Conservation (phyloP, 2,888 invertebrate genomes). For the Zeuzera pyrina region DNA sequence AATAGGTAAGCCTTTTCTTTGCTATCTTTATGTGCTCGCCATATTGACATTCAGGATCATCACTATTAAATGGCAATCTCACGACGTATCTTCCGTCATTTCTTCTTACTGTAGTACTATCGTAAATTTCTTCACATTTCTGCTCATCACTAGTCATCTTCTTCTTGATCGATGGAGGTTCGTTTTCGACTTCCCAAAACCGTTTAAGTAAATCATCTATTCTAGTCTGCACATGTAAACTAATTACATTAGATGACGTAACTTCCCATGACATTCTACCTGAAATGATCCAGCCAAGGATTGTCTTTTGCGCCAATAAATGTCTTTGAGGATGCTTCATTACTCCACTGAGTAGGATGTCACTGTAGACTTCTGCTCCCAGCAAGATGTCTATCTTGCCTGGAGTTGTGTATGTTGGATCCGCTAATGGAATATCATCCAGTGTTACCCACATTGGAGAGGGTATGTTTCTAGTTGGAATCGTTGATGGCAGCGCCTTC, state of each 20-base stretch:
- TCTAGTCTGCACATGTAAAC: conserved; percentile 12
- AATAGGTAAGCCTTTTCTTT: neutral
- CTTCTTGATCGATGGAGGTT: conserved; percentile 4
- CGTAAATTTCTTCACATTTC: conserved; percentile 8
- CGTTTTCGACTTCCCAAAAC: conserved; percentile 12
- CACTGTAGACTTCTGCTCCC: conserved; percentile 13
- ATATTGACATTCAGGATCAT: conserved; percentile 10
- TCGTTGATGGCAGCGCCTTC: conserved; percentile 5
- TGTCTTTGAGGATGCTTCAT: conserved; percentile 8
- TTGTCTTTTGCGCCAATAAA: conserved; percentile 11
- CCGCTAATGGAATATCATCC: conserved; percentile 12
- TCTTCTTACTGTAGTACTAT: conserved; percentile 7
- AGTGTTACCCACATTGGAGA: conserved; percentile 13
- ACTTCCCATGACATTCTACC: conserved; percentile 5
- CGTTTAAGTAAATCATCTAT: conserved; percentile 15
- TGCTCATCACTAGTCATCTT: conserved; percentile 7
- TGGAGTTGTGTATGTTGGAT: conserved; percentile 12
- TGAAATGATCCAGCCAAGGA: conserved; percentile 18
- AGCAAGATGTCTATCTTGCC: conserved; percentile 15
- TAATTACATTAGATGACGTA: neutral
- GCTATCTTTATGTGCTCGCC: conserved; percentile 3
- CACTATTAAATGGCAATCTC: conserved; percentile 10
- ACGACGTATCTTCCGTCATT: conserved; percentile 11
- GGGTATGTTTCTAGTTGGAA: conserved; percentile 7
- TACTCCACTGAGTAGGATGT: conserved; percentile 11